Percentiles rank a stretch among this genome's conserved stretches.
These are phyloP conservation scores for Aleiodes sp. DNA, from an alignment of 1,140 invertebrate genomes.

Conservation along the genomic window DNA sequence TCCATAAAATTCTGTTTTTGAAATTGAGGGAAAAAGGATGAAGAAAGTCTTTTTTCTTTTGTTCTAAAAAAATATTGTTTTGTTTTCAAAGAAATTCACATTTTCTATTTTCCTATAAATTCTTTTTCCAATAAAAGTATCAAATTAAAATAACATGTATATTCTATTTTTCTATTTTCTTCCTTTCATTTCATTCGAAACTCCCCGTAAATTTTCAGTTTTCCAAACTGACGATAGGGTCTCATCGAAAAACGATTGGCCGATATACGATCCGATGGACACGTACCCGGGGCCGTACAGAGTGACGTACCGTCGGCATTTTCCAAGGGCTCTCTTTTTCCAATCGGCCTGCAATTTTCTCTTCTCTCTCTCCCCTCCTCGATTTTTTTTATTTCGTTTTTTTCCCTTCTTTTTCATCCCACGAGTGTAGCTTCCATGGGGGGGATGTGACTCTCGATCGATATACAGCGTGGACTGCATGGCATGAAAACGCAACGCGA, in stretches of 20 bases:
- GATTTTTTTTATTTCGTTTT: not conserved
- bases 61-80: not conserved
- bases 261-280: constrained; percentile 24
- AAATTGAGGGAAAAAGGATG: too few species aligned
- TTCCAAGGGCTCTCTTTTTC: constrained; percentile 14
- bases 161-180: not conserved
- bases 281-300: not conserved
- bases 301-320: not conserved
- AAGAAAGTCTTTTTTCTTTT: too few species aligned
- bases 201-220: constrained; percentile 13
- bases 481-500: constrained; percentile 39
- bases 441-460: constrained; percentile 48
- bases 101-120: too few species aligned
- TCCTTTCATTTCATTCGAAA: not conserved
- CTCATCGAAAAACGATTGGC: constrained; percentile 28
- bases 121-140: constrained; percentile 2
- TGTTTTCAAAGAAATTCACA: not conserved
- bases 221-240: constrained; percentile 12
- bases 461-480: constrained; percentile 46
- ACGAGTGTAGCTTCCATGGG: constrained; percentile 15
- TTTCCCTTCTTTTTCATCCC: constrained; percentile 27
- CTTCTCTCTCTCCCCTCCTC: not conserved
- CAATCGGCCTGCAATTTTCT: constrained; percentile 34
- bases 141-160: constrained; percentile 15
- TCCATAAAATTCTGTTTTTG: not conserved